These are phyloP conservation scores for Yasuhikotakia modesta DNA, from an alignment of 2,797 vertebrate genomes.

Conservation along the genomic window DNA sequence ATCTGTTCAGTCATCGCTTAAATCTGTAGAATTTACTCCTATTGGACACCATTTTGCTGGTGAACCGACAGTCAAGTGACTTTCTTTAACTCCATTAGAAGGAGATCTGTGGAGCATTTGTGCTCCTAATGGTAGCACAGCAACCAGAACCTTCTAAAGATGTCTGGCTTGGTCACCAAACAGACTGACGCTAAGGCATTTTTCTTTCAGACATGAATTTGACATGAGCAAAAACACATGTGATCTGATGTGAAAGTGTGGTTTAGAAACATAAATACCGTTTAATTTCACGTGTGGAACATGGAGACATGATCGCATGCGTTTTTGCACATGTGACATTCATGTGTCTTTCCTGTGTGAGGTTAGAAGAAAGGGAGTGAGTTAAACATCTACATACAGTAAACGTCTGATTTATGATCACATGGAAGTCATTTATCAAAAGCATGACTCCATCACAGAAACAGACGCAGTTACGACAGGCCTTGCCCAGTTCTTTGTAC, in stretches of 20 bases:
- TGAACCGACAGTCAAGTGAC: background rate
- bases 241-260: too few relatives aligned
- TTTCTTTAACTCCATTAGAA: slow-evolving; percentile 39
- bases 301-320: too few relatives aligned
- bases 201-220: too few relatives aligned
- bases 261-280: too few relatives aligned
- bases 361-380: background rate
- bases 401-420: background rate
- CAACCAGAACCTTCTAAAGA: too few relatives aligned
- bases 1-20: background rate
- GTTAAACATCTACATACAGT: background rate
- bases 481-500: background rate
- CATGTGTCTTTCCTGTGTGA: too few relatives aligned
- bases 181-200: background rate
- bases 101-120: slow-evolving; percentile 43
- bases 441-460: background rate
- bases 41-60: slow-evolving; percentile 20
- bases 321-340: too few relatives aligned
- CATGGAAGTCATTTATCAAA: background rate
- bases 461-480: background rate
- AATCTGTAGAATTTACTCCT: background rate
- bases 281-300: too few relatives aligned
- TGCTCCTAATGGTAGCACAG: slow-evolving; percentile 25
- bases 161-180: too few relatives aligned
- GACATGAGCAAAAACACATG: too few relatives aligned